Percentiles rank a stretch among this genome's conserved stretches.
These are phyloP conservation scores for Thereva unica DNA, from an alignment of 2,888 invertebrate genomes.

Conservation along the genomic window DNA sequence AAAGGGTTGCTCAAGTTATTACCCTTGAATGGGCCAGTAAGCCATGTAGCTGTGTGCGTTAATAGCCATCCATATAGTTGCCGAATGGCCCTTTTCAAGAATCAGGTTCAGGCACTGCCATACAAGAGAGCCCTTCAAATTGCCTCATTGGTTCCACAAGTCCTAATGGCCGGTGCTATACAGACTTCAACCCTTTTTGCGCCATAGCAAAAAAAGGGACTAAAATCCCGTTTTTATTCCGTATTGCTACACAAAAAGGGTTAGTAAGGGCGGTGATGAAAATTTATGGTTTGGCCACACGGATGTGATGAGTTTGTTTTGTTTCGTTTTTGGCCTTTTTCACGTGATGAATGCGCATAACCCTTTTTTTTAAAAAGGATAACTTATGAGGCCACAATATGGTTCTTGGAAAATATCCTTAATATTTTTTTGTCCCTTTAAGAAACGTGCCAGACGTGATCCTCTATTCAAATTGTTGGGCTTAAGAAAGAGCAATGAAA, in stretches of 20 bases:
- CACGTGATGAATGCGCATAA: too few species aligned
- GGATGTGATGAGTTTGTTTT: neutral
- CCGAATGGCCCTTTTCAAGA: neutral
- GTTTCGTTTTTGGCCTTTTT: too few species aligned
- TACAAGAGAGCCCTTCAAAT: slow-evolving; percentile 27
- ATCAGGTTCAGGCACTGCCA: neutral
- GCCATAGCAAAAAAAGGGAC: slow-evolving; percentile 1
- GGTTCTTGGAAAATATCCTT: too few species aligned
- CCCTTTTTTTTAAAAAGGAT: too few species aligned
- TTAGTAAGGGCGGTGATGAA: slow-evolving; percentile 6
- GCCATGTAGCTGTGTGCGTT: neutral
- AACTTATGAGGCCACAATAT: too few species aligned
- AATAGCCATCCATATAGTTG: neutral
- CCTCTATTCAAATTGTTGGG: too few species aligned
- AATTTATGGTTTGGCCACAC: neutral
- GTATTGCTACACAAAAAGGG: neutral
- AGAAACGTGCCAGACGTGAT: too few species aligned
- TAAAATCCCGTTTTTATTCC: neutral
- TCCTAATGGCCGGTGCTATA: slow-evolving; percentile 15
- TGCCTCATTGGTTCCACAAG: slow-evolving; percentile 26
- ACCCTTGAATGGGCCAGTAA: slow-evolving; percentile 4
- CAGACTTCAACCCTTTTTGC: slow-evolving; percentile 13
- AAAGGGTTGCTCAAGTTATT: slow-evolving; percentile 26
- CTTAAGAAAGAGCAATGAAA: too few species aligned
- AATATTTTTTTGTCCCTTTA: too few species aligned